Evolutionary conservation across 2,113 vertebrate species (phyloP).

Genomic region (Hypomesus transpacificus): DNA sequence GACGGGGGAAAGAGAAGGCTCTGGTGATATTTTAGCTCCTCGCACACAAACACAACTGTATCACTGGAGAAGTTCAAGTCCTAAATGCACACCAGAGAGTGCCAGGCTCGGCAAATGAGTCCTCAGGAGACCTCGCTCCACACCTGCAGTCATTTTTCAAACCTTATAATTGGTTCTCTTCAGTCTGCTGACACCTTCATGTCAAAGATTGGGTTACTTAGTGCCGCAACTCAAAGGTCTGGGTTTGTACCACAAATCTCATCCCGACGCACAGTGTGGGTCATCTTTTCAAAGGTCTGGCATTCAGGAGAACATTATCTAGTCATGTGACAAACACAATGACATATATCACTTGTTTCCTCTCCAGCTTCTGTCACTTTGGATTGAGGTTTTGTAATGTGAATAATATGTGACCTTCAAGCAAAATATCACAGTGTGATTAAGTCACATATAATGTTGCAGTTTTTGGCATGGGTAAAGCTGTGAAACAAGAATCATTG

Average conservation of each 20-base stretch:
- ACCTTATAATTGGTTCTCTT: conserved; percentile 49
- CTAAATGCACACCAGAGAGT: conserved; percentile 45
- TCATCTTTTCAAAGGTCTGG: conserved; percentile 12
- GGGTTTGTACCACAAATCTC: conserved; percentile 33
- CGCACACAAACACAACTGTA: conserved; percentile 22
- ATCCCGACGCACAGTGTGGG: conserved; percentile 20
- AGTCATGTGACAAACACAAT: no score
- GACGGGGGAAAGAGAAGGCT: background rate
- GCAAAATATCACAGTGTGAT: no score
- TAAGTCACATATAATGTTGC: no score
- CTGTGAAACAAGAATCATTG: background rate
- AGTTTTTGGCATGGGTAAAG: no score
- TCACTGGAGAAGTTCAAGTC: conserved; percentile 27
- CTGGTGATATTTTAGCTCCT: background rate
- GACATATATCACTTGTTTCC: no score
- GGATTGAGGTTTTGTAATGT: no score
- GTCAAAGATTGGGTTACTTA: conserved; percentile 34
- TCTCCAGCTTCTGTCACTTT: no score
- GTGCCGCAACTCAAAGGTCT: conserved; percentile 44
- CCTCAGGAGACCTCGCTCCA: conserved; percentile 39
- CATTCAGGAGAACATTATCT: conserved; percentile 9
- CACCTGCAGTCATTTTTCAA: conserved; percentile 53
- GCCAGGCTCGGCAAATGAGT: conserved; percentile 38
- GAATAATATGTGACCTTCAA: no score
- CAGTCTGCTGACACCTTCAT: conserved; percentile 42